phyloP scores from a whole-genome alignment of 2,888 invertebrate species.

The Lasioglossum villosulum region DNA sequence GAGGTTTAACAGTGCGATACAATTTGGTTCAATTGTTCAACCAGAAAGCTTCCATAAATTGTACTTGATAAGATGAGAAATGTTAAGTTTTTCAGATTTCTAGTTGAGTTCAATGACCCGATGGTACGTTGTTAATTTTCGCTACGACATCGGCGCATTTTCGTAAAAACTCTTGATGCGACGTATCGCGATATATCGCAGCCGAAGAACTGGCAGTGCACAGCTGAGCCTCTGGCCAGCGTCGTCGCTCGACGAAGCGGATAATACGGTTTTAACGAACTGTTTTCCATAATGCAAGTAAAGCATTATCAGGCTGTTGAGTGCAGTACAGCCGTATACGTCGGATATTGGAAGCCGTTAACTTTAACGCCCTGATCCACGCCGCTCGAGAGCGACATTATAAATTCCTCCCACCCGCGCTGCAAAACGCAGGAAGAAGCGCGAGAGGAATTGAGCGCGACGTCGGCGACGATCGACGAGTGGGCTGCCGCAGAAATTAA shows the following conservation, averaged over 20 bases:
- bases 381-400: constrained; percentile 63
- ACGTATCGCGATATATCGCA: constrained; percentile 27
- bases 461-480: constrained; percentile 22
- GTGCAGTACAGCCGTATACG: constrained; percentile 66
- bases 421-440: constrained; percentile 30
- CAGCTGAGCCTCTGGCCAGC: constrained; percentile 64
- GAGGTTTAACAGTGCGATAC: not conserved
- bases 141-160: not conserved
- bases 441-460: constrained; percentile 10
- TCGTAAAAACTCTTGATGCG: not conserved
- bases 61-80: not conserved
- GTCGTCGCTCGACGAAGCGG: constrained; percentile 61
- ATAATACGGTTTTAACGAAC: constrained; percentile 78
- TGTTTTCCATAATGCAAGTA: constrained; percentile 80
- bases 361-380: constrained; percentile 73
- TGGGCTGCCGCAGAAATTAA: constrained; percentile 26
- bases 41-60: not conserved
- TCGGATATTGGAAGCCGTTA: constrained; percentile 69
- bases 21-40: not conserved
- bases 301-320: constrained; percentile 77
- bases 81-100: not conserved
- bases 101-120: not conserved
- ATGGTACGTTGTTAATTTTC: not conserved
- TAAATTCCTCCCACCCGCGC: constrained; percentile 64
- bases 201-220: constrained; percentile 31